These are phyloP conservation scores for Carapus acus DNA, from an alignment of 2,797 vertebrate genomes.

Conservation along the genomic window DNA sequence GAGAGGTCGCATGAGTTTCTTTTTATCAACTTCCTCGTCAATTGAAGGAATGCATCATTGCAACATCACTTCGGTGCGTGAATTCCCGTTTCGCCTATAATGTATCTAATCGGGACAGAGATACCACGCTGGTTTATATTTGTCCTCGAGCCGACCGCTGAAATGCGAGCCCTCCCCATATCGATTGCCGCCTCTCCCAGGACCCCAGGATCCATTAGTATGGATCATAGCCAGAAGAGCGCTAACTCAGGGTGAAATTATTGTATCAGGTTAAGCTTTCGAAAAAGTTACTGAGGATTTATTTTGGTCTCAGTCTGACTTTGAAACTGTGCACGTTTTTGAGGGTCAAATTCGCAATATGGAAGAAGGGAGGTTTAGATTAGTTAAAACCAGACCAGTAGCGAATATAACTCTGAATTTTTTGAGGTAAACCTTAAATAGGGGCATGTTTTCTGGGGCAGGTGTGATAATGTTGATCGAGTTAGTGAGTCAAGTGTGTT, in stretches of 20 bases:
- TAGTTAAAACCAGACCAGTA: too few relatives aligned
- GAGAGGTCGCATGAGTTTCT: too few relatives aligned
- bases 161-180: conserved; percentile 39
- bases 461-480: too few relatives aligned
- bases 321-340: too few relatives aligned
- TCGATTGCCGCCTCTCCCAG: conserved; percentile 27
- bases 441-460: too few relatives aligned
- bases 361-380: conserved; percentile 5
- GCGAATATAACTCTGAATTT: too few relatives aligned
- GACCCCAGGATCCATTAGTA: conserved; percentile 40
- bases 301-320: conserved; percentile 21
- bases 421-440: too few relatives aligned
- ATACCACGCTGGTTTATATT: conserved; percentile 29
- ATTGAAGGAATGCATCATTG: conserved; percentile 3
- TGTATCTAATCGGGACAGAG: conserved; percentile 16
- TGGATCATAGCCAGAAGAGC: conserved; percentile 8
- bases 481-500: too few relatives aligned
- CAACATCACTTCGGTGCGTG: conserved; percentile 6
- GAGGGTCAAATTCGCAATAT: background rate
- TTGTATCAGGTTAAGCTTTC: conserved; percentile 23
- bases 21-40: background rate
- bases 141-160: conserved; percentile 16
- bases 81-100: conserved; percentile 32
- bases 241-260: conserved; percentile 4
- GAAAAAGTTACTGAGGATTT: conserved; percentile 17